Conservation (phyloP, 1,140 invertebrate species). For the Drosophila baimaii region DNA sequence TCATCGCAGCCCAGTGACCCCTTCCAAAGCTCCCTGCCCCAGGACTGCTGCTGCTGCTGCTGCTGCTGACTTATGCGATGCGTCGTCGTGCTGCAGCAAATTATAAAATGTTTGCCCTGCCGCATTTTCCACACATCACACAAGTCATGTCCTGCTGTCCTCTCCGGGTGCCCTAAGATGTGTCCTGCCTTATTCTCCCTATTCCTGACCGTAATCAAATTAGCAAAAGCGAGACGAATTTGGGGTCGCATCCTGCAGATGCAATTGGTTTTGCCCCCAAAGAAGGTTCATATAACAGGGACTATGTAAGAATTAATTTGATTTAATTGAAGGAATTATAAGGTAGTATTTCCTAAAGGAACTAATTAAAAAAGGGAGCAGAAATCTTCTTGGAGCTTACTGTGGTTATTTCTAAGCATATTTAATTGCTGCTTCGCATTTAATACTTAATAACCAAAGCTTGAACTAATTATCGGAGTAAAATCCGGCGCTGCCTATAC, state of each 20-base stretch:
- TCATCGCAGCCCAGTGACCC: slow-evolving; percentile 11
- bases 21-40: background rate
- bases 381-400: too few relatives aligned
- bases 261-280: slow-evolving; percentile 10
- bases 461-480: background rate
- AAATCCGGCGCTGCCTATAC: background rate
- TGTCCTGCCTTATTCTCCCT: slow-evolving; percentile 32
- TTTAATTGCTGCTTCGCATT: background rate
- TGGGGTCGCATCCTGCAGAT: slow-evolving; percentile 54
- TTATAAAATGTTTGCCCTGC: slow-evolving; percentile 73
- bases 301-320: background rate
- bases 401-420: background rate
- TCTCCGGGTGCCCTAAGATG: slow-evolving; percentile 38
- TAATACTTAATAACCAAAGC: background rate
- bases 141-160: slow-evolving; percentile 61
- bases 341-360: background rate
- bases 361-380: too few relatives aligned
- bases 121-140: slow-evolving; percentile 69
- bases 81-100: slow-evolving; percentile 69
- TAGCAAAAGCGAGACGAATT: slow-evolving; percentile 40
- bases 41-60: slow-evolving; percentile 16
- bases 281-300: background rate
- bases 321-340: background rate
- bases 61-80: slow-evolving; percentile 68
- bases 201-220: slow-evolving; percentile 57